These are phyloP conservation scores for Falco novaeseelandiae DNA, from an alignment of 2,797 vertebrate genomes.

Conservation along the genomic window DNA sequence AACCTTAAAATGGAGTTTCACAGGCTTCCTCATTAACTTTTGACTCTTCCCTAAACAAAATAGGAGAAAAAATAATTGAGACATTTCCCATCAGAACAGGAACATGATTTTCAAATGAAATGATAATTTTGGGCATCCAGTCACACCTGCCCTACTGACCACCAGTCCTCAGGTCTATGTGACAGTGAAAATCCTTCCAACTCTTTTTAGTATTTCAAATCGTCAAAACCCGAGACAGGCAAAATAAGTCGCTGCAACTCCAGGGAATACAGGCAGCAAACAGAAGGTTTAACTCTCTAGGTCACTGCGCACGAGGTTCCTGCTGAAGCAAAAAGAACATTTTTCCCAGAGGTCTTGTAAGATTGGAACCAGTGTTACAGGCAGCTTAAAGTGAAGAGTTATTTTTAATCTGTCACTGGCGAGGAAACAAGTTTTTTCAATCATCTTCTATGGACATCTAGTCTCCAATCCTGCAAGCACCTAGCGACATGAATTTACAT, in stretches of 20 bases:
- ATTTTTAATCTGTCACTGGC: not conserved
- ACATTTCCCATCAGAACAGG: not conserved
- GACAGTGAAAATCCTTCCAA: not conserved
- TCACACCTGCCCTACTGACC: not conserved
- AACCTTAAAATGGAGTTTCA: conserved; percentile 62
- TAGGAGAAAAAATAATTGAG: not conserved
- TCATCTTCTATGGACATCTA: not conserved
- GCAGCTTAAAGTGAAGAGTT: not conserved
- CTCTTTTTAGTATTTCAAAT: not conserved
- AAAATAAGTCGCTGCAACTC: conserved; percentile 10
- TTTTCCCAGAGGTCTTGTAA: not conserved
- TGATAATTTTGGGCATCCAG: not conserved
- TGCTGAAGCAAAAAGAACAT: not conserved
- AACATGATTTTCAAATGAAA: not conserved
- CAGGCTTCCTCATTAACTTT: not conserved
- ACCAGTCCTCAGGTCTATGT: not conserved
- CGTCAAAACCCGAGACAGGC: not conserved
- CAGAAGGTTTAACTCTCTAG: not conserved
- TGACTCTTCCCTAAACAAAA: not conserved
- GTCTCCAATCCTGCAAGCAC: conserved; percentile 6
- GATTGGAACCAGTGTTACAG: not conserved
- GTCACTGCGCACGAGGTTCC: not conserved
- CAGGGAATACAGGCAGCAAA: not conserved
- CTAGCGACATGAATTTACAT: conserved; percentile 28
- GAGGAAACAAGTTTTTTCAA: not conserved